These are phyloP conservation scores for Pseudotriccus pelzelni DNA, from an alignment of 2,797 vertebrate genomes.

Conservation along the genomic window DNA sequence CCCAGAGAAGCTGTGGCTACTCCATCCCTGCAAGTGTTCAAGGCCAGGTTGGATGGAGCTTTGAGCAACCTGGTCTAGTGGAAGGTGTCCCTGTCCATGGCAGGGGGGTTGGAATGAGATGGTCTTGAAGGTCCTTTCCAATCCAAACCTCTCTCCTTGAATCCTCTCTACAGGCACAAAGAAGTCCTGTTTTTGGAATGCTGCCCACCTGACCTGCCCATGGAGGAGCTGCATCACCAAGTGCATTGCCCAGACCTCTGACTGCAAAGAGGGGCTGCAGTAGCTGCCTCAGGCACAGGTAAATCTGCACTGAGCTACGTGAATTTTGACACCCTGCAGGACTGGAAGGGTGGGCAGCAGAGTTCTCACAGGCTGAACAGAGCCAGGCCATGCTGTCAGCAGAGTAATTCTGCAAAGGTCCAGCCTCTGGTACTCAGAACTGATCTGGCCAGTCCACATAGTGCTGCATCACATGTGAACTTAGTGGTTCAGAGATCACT, in stretches of 20 bases:
- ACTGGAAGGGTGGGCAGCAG: neutral
- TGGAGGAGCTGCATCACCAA: neutral
- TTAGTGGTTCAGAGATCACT: neutral
- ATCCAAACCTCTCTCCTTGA: neutral
- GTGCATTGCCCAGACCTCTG: neutral
- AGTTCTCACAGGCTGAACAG: neutral
- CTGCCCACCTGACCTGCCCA: neutral
- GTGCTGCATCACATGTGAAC: neutral
- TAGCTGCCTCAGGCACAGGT: neutral
- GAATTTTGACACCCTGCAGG: neutral
- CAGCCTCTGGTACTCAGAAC: neutral
- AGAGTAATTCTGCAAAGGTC: neutral
- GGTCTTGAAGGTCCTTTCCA: neutral
- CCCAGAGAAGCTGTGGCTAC: neutral
- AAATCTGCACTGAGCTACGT: neutral
- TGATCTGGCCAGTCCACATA: neutral
- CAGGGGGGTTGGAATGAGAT: neutral
- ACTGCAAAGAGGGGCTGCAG: rapidly evolving
- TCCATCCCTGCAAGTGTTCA: neutral
- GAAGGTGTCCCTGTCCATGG: neutral
- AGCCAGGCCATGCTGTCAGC: neutral
- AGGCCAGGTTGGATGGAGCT: rapidly evolving
- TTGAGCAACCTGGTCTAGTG: neutral
- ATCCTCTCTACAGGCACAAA: too few species aligned
- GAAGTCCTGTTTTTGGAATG: neutral